Percentiles rank a stretch among this genome's conserved stretches.
phyloP scores from a whole-genome alignment of 2,113 vertebrate species.

The Heterotis niloticus region DNA sequence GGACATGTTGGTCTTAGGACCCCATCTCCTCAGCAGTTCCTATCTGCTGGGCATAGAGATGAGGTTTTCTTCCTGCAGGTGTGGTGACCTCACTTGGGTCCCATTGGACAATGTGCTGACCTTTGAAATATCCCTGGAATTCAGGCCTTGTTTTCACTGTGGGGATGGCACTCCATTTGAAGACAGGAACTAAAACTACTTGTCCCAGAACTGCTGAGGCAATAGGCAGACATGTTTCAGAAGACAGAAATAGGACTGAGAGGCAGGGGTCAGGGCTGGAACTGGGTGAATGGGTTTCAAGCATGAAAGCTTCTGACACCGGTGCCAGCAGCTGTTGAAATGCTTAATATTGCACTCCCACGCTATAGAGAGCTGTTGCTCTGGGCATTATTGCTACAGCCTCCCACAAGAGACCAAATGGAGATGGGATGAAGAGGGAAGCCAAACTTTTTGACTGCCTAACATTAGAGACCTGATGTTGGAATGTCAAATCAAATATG shows the following conservation, averaged over 20 bases:
- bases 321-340: conserved; percentile 22
- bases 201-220: too few species aligned
- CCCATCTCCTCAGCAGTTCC: too few species aligned
- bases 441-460: conserved; percentile 34
- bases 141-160: too few species aligned
- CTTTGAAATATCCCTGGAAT: neutral
- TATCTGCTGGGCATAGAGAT: too few species aligned
- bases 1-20: too few species aligned
- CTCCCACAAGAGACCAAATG: conserved; percentile 38
- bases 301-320: too few species aligned
- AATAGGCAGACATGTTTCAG: too few species aligned
- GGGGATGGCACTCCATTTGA: too few species aligned
- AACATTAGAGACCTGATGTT: conserved; percentile 31
- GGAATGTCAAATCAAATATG: neutral
- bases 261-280: too few species aligned
- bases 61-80: neutral
- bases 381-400: conserved; percentile 34
- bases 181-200: too few species aligned
- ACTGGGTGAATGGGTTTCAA: too few species aligned
- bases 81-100: neutral
- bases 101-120: neutral
- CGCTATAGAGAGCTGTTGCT: conserved; percentile 19
- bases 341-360: conserved; percentile 37
- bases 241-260: too few species aligned
- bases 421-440: conserved; percentile 48